Evolutionary conservation across 2,888 invertebrate genomes (phyloP).

Genomic region (Xanthorhoe designata): DNA sequence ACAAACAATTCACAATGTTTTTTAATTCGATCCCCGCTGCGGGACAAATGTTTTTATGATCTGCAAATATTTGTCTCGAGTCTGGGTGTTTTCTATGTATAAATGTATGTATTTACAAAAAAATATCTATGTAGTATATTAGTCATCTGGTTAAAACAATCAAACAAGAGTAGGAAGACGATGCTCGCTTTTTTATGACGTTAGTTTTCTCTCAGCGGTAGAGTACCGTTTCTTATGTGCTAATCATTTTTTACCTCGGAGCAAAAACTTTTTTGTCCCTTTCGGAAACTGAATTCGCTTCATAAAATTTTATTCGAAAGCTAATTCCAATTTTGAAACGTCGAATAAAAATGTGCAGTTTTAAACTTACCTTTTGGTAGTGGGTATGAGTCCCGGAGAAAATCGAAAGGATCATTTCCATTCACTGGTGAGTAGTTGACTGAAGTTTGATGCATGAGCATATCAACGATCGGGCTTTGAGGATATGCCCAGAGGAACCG

Average conservation of each 20-base stretch:
- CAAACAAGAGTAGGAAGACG: not conserved
- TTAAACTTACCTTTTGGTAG: conserved; percentile 72
- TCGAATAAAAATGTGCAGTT: too few species aligned
- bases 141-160: too few species aligned
- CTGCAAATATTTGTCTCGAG: too few species aligned
- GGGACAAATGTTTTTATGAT: too few species aligned
- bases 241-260: not conserved
- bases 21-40: too few species aligned
- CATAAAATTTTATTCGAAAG: not conserved
- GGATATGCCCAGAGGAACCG: conserved; percentile 69
- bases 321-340: not conserved
- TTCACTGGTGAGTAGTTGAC: conserved; percentile 58
- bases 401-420: conserved; percentile 72
- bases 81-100: too few species aligned
- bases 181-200: not conserved
- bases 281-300: not conserved
- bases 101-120: too few species aligned
- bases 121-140: too few species aligned
- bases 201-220: not conserved
- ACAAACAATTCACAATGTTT: not conserved
- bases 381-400: conserved; percentile 73
- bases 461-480: conserved; percentile 70
- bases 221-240: not conserved
- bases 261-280: not conserved
- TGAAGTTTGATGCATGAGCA: conserved; percentile 69